phyloP scores from a whole-genome alignment of 1,140 invertebrate genomes.

The Epicauta chinensis region DNA sequence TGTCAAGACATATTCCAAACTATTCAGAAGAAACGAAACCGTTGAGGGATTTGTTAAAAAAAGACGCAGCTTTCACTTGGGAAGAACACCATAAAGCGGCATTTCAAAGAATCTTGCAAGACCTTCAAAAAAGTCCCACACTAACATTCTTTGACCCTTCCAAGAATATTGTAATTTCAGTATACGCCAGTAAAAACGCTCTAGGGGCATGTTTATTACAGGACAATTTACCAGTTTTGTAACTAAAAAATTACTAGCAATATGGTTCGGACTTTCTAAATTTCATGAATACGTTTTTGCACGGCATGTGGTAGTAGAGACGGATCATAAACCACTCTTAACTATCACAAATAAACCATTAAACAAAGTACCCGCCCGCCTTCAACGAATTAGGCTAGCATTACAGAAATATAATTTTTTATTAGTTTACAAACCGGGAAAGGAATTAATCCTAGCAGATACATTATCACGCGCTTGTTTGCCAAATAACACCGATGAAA shows the following conservation, averaged over 20 bases:
- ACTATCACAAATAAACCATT: constrained; percentile 30
- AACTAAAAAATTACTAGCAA: constrained; percentile 32
- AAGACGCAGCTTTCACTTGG: constrained; percentile 28
- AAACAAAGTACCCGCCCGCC: constrained; percentile 14
- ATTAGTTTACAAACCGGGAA: constrained; percentile 27
- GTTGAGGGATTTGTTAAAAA: constrained; percentile 30
- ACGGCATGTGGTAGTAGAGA: constrained; percentile 24
- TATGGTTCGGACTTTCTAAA: constrained; percentile 24
- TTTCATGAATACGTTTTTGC: constrained; percentile 35
- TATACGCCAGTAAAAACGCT: constrained; percentile 35
- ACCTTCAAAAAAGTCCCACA: constrained; percentile 22
- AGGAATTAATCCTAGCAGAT: constrained; percentile 38
- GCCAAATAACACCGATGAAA: constrained; percentile 9
- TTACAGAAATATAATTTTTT: constrained; percentile 26
- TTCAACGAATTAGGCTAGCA: constrained; percentile 24
- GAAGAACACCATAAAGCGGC: constrained; percentile 15
- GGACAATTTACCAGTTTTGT: constrained; percentile 33
- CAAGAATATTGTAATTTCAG: constrained; percentile 27
- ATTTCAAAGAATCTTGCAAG: constrained; percentile 28
- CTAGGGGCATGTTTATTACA: constrained; percentile 38
- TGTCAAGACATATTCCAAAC: constrained; percentile 38
- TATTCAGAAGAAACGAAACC: constrained; percentile 29
- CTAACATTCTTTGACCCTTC: constrained; percentile 29
- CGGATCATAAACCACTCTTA: constrained; percentile 33
- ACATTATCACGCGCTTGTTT: constrained; percentile 29